phyloP scores from a whole-genome alignment of 1,140 invertebrate genomes.

The Pseudomyrmex cubaensis region DNA sequence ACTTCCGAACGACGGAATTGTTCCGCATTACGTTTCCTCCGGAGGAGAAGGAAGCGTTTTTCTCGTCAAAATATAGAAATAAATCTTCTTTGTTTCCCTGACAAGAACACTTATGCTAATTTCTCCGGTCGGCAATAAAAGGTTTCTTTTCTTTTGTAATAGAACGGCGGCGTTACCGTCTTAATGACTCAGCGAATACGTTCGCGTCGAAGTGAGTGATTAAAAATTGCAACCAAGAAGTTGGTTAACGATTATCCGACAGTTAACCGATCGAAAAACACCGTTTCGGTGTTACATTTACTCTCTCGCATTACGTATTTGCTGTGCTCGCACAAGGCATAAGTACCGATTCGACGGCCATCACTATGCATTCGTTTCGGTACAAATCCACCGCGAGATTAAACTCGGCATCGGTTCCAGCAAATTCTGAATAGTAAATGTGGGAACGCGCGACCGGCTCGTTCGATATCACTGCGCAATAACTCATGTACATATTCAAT shows the following conservation, averaged over 20 bases:
- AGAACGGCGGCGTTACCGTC: no score
- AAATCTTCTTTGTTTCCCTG: no score
- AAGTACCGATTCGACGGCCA: not conserved
- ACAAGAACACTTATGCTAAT: no score
- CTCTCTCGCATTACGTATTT: not conserved
- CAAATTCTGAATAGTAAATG: constrained; percentile 56
- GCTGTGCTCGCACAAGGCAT: not conserved
- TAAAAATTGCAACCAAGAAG: not conserved
- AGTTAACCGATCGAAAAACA: not conserved
- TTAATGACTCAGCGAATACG: no score
- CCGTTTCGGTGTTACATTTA: not conserved
- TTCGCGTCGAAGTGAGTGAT: no score
- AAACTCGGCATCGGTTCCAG: constrained; percentile 42
- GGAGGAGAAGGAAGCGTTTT: constrained; percentile 6
- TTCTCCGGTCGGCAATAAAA: no score
- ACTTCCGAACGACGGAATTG: constrained; percentile 45
- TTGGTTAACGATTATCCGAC: constrained; percentile 32
- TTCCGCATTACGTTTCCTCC: constrained; percentile 12
- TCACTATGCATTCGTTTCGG: constrained; percentile 32
- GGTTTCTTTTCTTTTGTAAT: no score
- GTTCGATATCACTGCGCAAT: constrained; percentile 44
- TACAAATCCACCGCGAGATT: constrained; percentile 36
- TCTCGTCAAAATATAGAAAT: not conserved
- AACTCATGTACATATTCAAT: constrained; percentile 53
- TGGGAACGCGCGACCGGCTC: constrained; percentile 45